These are phyloP conservation scores for Squalus acanthias DNA, from an alignment of 2,797 vertebrate genomes.

Conservation along the genomic window DNA sequence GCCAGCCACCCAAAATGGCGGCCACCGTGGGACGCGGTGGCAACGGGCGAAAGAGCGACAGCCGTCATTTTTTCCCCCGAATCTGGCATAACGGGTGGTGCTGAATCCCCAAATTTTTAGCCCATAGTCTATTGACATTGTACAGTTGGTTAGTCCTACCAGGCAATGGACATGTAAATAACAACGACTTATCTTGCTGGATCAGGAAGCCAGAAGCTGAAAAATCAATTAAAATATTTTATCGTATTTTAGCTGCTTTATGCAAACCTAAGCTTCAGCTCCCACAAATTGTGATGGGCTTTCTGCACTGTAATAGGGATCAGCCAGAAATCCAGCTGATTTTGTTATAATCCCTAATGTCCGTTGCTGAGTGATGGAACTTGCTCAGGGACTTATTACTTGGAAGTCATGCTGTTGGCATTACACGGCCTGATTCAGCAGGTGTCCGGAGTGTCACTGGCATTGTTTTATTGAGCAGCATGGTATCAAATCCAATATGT, in stretches of 20 bases:
- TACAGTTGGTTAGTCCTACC: neutral
- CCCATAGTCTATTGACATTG: too few relatives aligned
- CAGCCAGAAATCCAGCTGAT: neutral
- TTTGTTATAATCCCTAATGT: neutral
- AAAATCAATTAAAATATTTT: neutral
- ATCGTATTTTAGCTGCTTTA: neutral
- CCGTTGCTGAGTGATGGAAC: neutral
- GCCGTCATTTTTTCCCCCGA: too few relatives aligned
- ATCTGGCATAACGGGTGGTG: too few relatives aligned
- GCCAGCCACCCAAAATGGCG: too few relatives aligned
- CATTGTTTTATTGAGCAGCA: neutral
- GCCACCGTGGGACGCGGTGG: too few relatives aligned
- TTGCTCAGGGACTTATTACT: conserved; percentile 18
- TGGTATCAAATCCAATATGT: conserved; percentile 2
- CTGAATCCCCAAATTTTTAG: too few relatives aligned
- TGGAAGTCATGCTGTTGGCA: neutral
- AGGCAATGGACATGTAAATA: neutral
- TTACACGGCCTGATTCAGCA: neutral
- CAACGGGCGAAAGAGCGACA: too few relatives aligned
- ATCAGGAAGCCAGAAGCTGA: neutral
- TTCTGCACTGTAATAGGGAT: neutral
- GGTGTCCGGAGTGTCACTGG: neutral
- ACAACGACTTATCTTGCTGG: neutral
- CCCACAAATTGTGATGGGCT: neutral
- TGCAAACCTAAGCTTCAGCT: neutral